Base-by-base conservation (phyloP, 2,797 vertebrate genomes). In the Pseudotriccus pelzelni region DNA sequence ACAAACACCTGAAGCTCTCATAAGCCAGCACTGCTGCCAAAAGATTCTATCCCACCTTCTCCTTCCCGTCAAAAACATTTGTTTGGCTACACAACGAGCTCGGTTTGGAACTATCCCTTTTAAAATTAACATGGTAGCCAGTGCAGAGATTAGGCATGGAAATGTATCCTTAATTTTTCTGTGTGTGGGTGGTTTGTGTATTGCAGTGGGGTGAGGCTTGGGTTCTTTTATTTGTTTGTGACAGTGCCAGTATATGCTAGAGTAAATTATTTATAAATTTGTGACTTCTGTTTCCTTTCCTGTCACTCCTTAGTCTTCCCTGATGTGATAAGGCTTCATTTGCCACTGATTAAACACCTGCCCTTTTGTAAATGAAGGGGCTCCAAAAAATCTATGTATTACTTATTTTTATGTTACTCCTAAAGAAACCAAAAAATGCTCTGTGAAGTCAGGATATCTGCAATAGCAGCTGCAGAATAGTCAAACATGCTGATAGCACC, bases 401-500 rank as follows among this genome's bases (percentile, higher is more conserved):
- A 69, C 64, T 90, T 83, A 62, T 30, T 89, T 83, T 82, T 79
- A 64, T 64, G 12, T 22, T 87, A 78, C 67, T 85, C 63, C 37
- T 80, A 80, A 72, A 91, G 34, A 93, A 80, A 88, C 12, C 3
- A 44, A 91, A 78, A 72, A 58, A 84, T 37, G 86, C 32, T 56
- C 22, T 36, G 32, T 78, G 62, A 88, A 69, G 47, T 83, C 73
- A 82, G 75, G 66, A 37, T 78, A 83, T 69, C 55, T 74, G 55
- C 70, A 49, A 84, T 2, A 93, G 28, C 6, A 22, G 77, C 60
- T 43, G 18, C 60, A 89, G 55, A 62, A 94, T 14, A 93, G 83
- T 87, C 59, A 94, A 76, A 88, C 55, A 30, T 77, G 94, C 84
- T 94, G 94, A 90, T 32, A 89, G 87, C 83, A 93, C 52, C 70